Conservation (phyloP, 2,888 invertebrate genomes). For the Drosophila ustulata region DNA sequence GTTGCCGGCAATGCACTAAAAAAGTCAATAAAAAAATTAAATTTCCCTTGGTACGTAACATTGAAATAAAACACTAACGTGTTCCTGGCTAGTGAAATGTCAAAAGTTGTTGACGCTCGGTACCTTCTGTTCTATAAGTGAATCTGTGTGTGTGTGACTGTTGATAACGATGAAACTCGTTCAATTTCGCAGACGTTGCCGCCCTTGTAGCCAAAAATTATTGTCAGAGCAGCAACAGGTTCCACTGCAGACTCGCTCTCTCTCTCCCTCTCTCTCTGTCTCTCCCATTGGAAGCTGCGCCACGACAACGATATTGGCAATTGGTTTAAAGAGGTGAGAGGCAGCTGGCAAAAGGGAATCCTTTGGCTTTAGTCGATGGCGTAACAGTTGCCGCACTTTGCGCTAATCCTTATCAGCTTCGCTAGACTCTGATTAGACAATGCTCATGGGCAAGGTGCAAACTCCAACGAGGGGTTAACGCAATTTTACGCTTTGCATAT, state of each 20-base stretch:
- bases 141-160: background rate
- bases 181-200: constrained; percentile 34
- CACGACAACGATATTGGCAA: constrained; percentile 37
- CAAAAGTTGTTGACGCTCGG: constrained; percentile 8
- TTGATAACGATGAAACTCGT: constrained; percentile 40
- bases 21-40: constrained; percentile 20
- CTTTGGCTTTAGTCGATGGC: background rate
- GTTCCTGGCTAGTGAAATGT: constrained; percentile 5
- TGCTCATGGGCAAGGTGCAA: constrained; percentile 44
- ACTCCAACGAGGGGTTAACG: constrained; percentile 38
- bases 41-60: constrained; percentile 28
- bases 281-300: constrained; percentile 13
- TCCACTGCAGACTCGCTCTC: constrained; percentile 19
- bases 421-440: constrained; percentile 37
- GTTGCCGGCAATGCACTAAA: constrained; percentile 42
- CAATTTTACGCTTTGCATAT: constrained; percentile 2
- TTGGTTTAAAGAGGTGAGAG: constrained; percentile 28
- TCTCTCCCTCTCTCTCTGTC: constrained; percentile 12
- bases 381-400: constrained; percentile 1
- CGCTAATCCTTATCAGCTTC: constrained; percentile 34
- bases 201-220: constrained; percentile 12
- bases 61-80: background rate
- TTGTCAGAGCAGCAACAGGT: constrained; percentile 58
- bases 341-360: background rate
- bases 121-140: background rate